Percentiles rank a stretch among this genome's conserved stretches.
Conservation (phyloP, 1,140 invertebrate species). For the Bombus confusus region DNA sequence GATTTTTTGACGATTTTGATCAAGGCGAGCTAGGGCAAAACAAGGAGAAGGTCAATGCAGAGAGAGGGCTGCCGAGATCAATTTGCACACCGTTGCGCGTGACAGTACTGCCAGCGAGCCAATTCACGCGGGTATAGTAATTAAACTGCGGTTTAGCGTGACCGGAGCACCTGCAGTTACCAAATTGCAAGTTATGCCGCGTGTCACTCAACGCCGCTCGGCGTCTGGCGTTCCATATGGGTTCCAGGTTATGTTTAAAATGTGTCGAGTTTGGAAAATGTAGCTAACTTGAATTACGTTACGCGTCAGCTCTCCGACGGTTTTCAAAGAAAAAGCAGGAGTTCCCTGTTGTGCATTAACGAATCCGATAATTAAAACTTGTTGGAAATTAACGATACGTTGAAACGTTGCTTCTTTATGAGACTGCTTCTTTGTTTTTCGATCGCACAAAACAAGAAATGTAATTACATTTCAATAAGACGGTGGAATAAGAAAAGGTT, state of each 20-base stretch:
- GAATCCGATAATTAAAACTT: slow-evolving; percentile 26
- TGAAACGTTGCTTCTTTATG: neutral
- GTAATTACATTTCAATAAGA: neutral
- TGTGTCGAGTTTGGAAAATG: slow-evolving; percentile 26
- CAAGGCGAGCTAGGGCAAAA: slow-evolving; percentile 31
- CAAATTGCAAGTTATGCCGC: slow-evolving; percentile 79
- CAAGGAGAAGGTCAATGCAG: slow-evolving; percentile 54
- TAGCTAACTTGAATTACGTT: slow-evolving; percentile 23
- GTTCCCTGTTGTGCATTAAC: neutral
- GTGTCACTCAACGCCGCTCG: slow-evolving; percentile 72
- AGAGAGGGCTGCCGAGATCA: slow-evolving; percentile 74
- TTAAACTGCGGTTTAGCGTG: slow-evolving; percentile 81
- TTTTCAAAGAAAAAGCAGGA: neutral
- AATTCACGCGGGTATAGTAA: slow-evolving; percentile 79
- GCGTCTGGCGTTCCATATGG: slow-evolving; percentile 41
- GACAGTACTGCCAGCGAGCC: slow-evolving; percentile 77
- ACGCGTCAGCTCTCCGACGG: neutral
- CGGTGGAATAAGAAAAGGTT: too few relatives aligned
- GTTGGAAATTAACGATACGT: slow-evolving; percentile 16
- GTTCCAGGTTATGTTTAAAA: slow-evolving; percentile 27
- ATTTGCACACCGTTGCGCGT: slow-evolving; percentile 76
- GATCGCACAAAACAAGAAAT: neutral
- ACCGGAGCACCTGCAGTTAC: slow-evolving; percentile 78
- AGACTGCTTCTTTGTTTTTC: neutral
- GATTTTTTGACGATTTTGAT: slow-evolving; percentile 50